Base-by-base conservation (phyloP, 2,113 vertebrate genomes). In the Garra rufa region DNA sequence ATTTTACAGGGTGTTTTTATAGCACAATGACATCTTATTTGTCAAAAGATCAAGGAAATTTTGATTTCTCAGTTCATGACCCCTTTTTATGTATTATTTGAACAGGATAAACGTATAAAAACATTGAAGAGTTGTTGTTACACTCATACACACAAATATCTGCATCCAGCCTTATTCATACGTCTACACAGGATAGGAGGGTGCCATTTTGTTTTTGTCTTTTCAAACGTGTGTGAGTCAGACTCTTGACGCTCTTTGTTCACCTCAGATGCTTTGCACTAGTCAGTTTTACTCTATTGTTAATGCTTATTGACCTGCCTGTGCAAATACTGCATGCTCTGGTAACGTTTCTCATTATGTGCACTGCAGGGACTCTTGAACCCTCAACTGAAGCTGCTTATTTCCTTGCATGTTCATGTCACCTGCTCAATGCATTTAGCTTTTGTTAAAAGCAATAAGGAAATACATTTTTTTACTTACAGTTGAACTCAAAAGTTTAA, bases 291-390 rank as follows among this genome's bases (percentile, higher is more conserved):
- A 78, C 28, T 78, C 52, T 19, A 6, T 26, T 79, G n/a, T 44
- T 26, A 41, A 44, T 43, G 34, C 76, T 79, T 79, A 61, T 44
- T 44, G 76, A 44, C 38, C 55, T 44, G 38, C 38, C 30, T 61
- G 34, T 28, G 3, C 43, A n/a, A 48, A 21, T 19, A 80, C 24
- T 48, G 78, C 78, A 80, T 80, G 59, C 78, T n/a, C 26, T 67
- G 59, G 24, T 41, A 57, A 38, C 9, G 2, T 67, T 48, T 10
- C 44, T 80, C 77, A 48, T 80, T 65, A 19, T 1, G 0, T 30
- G 26, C 4, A 9, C 59, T 80, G 43, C 26, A 63, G 61, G 17
- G 61, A 9, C 26, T 48, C 78, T 46, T 65, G 26, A 46, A 26
- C 41, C 11, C 75, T 77, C 21, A 24, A 9, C 24, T 24, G 30